Evolutionary conservation across 1,140 invertebrate genomes (phyloP), one percentile per base, ranked within the genome.

Genomic region (Acromyrmex echinatior): DNA sequence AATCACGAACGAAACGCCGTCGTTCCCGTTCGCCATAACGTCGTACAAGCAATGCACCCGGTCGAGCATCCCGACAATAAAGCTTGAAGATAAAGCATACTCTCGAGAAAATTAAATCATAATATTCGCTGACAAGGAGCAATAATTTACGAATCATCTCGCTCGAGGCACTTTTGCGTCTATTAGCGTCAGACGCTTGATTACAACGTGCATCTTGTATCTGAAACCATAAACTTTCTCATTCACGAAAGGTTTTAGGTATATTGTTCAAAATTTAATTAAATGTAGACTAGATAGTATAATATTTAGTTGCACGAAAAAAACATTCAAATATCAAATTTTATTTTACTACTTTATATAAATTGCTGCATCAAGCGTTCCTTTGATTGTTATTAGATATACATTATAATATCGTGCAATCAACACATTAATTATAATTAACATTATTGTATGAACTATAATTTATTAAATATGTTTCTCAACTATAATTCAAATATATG

Each of bases 41-140:
- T 80, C 78, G 78, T 66, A 31, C 63, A 58, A 65, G 76, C 76
- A 25, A 58, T 21, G 79, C 66, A 62, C 56, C 25, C 80, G 53
- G 70, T 28, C 28, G 14, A 10, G 56, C 56, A 76, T 76, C 70
- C 31, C n/a, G 68, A 39, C 70, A 84, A 84, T 84, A 84, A 84
- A 84, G 80, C 70, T 21, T 14, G 58, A 63, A 84, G 80, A 84
- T 84, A 84, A 84, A 84, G 80, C 80, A 76, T 39, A 35, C 56
- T 63, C 80, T 25, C 70, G 70, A 62, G 70, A 76, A 84, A 84
- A 84, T 84, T 84, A 84, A 84, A 84, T 84, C n/a, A 70, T 70
- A 70, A 84, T 84, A 63, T 39, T 62, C 70, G 56, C 70, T 51
- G 80, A 84, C 80, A 82, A 62, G 68, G 39, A 35, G 25, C 14